phyloP scores from a whole-genome alignment of 2,888 invertebrate genomes.

The Odontocolon sp. region DNA sequence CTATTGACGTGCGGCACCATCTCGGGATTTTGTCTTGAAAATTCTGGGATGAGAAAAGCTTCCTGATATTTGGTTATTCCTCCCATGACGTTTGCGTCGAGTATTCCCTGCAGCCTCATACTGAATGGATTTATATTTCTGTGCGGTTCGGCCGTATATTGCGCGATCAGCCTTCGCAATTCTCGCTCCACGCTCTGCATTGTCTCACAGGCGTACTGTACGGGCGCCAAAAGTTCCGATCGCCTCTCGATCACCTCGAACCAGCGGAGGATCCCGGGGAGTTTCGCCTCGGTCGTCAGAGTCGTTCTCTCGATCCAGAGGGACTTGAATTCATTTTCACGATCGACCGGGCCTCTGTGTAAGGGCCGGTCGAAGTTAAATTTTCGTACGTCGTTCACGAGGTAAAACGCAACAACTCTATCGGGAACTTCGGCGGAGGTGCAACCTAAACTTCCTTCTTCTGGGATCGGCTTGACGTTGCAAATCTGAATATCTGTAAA shows the following conservation, averaged over 20 bases:
- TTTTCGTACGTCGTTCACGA: constrained; percentile 93
- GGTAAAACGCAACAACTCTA: constrained; percentile 93
- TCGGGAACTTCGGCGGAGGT: constrained; percentile 89
- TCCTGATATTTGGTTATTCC: constrained; percentile 97
- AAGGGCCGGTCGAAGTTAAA: constrained; percentile 96
- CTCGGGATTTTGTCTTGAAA: constrained; percentile 84
- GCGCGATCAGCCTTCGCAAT: constrained; percentile 89
- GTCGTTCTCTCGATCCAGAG: constrained; percentile 97
- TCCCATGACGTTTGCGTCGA: constrained; percentile 98
- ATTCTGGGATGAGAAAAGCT: constrained; percentile 94
- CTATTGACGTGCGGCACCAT: constrained; percentile 84
- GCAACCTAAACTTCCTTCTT: constrained; percentile 83
- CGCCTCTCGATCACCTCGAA: constrained; percentile 92
- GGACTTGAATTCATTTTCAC: constrained; percentile 97
- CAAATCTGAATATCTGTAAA: constrained; percentile 94
- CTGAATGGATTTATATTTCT: constrained; percentile 95
- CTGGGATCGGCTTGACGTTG: constrained; percentile 94
- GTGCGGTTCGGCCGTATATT: constrained; percentile 90
- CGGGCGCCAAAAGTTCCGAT: constrained; percentile 90
- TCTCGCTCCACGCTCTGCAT: constrained; percentile 95
- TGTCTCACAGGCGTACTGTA: constrained; percentile 95
- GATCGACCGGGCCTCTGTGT: constrained; percentile 94
- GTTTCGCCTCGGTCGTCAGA: constrained; percentile 89
- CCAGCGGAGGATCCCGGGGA: constrained; percentile 98
- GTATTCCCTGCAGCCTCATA: constrained; percentile 95